These are phyloP conservation scores for Notoglanidium macrostoma DNA, from an alignment of 2,797 vertebrate species.

Conservation along the genomic window DNA sequence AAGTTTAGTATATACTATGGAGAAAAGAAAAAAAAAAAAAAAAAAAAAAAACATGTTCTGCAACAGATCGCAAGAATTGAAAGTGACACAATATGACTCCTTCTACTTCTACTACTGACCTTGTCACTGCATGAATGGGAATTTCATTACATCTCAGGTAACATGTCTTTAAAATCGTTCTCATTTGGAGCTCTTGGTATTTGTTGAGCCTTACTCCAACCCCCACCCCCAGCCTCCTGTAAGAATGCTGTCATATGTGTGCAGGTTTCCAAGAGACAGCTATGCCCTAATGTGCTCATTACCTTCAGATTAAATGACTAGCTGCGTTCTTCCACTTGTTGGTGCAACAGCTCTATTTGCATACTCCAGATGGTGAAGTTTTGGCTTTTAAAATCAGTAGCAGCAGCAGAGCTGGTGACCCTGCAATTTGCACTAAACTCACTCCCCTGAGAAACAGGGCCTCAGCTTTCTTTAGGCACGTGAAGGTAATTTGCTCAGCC, in stretches of 20 bases:
- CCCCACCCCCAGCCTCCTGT: background rate
- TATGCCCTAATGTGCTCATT: background rate
- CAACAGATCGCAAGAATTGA: conserved; percentile 32
- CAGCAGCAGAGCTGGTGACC: conserved; percentile 10
- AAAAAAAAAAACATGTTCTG: conserved; percentile 1
- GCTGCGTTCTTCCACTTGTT: background rate
- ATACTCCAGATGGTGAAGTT: background rate
- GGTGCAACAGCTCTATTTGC: conserved; percentile 6
- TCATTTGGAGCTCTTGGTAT: conserved; percentile 20
- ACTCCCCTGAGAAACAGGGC: conserved; percentile 9
- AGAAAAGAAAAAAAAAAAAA: background rate
- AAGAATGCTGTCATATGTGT: background rate
- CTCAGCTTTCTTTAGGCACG: conserved; percentile 27
- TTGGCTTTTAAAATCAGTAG: conserved; percentile 19
- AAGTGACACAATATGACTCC: conserved; percentile 33
- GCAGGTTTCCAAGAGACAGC: background rate
- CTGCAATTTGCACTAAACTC: conserved; percentile 1
- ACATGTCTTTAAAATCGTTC: conserved; percentile 33
- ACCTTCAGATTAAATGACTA: background rate
- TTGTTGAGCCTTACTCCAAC: conserved; percentile 27
- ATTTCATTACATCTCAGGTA: conserved; percentile 47
- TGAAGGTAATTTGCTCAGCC: conserved; percentile 55
- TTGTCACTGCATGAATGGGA: conserved; percentile 28
- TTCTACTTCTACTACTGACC: conserved; percentile 26
- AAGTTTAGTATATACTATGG: background rate